Conservation (phyloP, 2,113 vertebrate species). For the Halcyon senegalensis region DNA sequence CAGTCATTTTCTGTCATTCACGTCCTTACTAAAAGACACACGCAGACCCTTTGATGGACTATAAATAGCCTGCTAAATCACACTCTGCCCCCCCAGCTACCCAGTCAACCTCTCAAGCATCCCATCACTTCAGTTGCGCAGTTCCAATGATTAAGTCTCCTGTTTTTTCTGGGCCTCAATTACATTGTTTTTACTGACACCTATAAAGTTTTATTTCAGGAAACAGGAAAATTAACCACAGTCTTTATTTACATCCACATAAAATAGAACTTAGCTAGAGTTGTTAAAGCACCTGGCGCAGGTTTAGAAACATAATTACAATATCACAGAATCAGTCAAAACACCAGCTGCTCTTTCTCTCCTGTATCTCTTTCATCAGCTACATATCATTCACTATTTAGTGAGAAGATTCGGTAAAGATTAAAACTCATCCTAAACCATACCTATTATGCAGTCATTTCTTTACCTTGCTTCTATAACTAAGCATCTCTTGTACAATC, state of each 20-base stretch:
- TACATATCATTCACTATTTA: slow-evolving; percentile 23
- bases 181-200: slow-evolving; percentile 9
- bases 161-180: neutral
- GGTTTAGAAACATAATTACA: slow-evolving; percentile 31
- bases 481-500: slow-evolving; percentile 2
- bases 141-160: neutral
- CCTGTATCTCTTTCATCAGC: slow-evolving; percentile 31
- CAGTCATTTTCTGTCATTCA: neutral
- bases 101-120: neutral
- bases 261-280: slow-evolving; percentile 13
- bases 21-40: neutral
- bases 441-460: slow-evolving; percentile 17
- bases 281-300: slow-evolving; percentile 24
- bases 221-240: slow-evolving; percentile 42
- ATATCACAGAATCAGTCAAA: slow-evolving; percentile 41
- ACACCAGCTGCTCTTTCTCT: slow-evolving; percentile 51
- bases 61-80: neutral
- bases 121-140: neutral
- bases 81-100: neutral
- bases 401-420: slow-evolving; percentile 27
- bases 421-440: slow-evolving; percentile 27
- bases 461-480: neutral
- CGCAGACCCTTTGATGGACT: neutral
- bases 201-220: slow-evolving; percentile 36
- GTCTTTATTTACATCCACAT: slow-evolving; percentile 36